These are phyloP conservation scores for Apocheima hispidaria DNA, from an alignment of 2,888 invertebrate species.

Conservation along the genomic window DNA sequence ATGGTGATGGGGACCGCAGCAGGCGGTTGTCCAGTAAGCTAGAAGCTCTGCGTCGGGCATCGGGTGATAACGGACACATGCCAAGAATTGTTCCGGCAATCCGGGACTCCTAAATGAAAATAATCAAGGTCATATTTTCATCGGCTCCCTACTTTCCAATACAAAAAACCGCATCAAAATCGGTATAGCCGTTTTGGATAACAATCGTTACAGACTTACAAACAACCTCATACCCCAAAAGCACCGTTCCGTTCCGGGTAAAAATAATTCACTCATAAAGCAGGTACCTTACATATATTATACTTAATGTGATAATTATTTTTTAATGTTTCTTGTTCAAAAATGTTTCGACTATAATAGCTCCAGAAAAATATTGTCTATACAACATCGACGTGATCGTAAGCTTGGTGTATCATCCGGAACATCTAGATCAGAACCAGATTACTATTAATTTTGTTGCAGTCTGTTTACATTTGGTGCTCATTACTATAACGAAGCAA, in stretches of 20 bases:
- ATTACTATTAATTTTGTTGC: slow-evolving; percentile 14
- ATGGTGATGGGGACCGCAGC: slow-evolving; percentile 60
- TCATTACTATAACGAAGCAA: slow-evolving; percentile 3
- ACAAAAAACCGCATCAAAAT: no score
- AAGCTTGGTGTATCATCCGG: slow-evolving; percentile 7
- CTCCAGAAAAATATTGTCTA: background rate
- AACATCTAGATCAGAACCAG: slow-evolving; percentile 19
- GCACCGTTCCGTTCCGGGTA: no score
- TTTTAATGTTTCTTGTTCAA: no score
- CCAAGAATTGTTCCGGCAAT: slow-evolving; percentile 55
- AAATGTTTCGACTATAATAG: background rate
- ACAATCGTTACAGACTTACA: no score
- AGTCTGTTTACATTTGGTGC: slow-evolving; percentile 21
- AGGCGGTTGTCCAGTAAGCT: slow-evolving; percentile 67
- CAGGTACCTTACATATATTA: no score
- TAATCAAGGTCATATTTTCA: background rate
- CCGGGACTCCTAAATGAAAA: slow-evolving; percentile 57
- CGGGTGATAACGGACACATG: slow-evolving; percentile 69
- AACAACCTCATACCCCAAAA: no score
- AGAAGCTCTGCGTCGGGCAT: slow-evolving; percentile 65
- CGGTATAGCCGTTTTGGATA: no score
- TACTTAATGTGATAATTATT: no score
- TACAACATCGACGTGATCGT: slow-evolving; percentile 4
- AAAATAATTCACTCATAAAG: no score
- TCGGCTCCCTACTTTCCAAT: no score